Percentiles rank a stretch among this genome's conserved stretches.
phyloP scores from a whole-genome alignment of 2,888 invertebrate genomes.

The Drosophila cracens region DNA sequence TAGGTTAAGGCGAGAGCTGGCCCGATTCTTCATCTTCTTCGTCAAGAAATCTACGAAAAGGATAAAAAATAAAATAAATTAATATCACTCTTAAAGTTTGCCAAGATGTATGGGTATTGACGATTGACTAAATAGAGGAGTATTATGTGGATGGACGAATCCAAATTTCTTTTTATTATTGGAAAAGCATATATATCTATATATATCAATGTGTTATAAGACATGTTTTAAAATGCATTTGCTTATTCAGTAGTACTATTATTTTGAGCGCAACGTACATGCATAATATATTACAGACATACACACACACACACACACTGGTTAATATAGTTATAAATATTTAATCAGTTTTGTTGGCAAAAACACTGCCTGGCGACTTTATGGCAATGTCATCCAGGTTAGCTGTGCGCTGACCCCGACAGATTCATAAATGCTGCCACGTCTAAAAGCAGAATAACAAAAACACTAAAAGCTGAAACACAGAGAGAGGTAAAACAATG shows the following conservation, averaged over 20 bases:
- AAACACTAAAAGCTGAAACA: slow-evolving; percentile 12
- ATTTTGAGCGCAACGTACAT: neutral
- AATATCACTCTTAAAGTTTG: too few relatives aligned
- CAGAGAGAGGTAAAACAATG: neutral
- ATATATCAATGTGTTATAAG: neutral
- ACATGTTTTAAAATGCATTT: neutral
- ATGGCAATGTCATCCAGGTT: slow-evolving; percentile 51
- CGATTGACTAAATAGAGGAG: too few relatives aligned
- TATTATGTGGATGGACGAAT: neutral
- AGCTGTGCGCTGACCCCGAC: slow-evolving; percentile 49
- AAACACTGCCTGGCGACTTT: slow-evolving; percentile 18
- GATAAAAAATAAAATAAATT: too few relatives aligned
- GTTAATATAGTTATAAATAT: neutral
- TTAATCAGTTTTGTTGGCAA: slow-evolving; percentile 21
- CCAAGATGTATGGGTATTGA: too few relatives aligned
- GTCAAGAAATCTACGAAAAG: neutral
- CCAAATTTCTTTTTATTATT: neutral
- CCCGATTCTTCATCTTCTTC: neutral
- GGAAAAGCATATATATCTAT: neutral
- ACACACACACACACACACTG: neutral
- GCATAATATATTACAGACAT: neutral
- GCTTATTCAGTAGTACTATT: neutral
- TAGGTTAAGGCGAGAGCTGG: too few relatives aligned
- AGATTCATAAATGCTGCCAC: slow-evolving; percentile 12
- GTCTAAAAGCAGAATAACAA: slow-evolving; percentile 9